phyloP scores from a whole-genome alignment of 2,797 vertebrate genomes.

The Tapera naevia region DNA sequence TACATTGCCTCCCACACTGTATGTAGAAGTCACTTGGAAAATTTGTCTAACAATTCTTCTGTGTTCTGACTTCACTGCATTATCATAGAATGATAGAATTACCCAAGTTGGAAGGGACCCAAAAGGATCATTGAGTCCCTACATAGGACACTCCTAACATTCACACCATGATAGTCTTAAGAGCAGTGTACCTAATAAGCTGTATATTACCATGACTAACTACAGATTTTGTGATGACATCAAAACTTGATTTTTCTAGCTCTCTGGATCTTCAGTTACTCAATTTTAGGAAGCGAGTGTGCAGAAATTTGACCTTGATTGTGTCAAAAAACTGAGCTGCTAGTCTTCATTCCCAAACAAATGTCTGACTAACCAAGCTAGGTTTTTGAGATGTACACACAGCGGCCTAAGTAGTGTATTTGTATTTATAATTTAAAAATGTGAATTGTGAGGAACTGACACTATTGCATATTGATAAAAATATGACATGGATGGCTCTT shows the following conservation, averaged over 20 bases:
- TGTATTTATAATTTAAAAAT: not conserved
- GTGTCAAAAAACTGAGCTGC: not conserved
- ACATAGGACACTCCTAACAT: too few species aligned
- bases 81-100: too few species aligned
- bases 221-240: not conserved
- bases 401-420: rapidly evolving
- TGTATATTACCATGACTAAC: not conserved
- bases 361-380: not conserved
- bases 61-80: rapidly evolving
- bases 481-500: not conserved
- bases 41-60: not conserved
- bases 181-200: not conserved
- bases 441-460: not conserved
- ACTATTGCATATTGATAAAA: not conserved
- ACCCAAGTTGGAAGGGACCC: too few species aligned
- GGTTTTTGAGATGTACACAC: not conserved
- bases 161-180: too few species aligned
- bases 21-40: not conserved
- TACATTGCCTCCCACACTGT: not conserved
- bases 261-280: not conserved
- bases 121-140: too few species aligned
- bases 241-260: not conserved
- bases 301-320: not conserved
- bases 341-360: not conserved
- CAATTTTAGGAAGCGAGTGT: rapidly evolving